Base-by-base conservation (phyloP, 2,113 vertebrate species). In the Eidolon helvum region DNA sequence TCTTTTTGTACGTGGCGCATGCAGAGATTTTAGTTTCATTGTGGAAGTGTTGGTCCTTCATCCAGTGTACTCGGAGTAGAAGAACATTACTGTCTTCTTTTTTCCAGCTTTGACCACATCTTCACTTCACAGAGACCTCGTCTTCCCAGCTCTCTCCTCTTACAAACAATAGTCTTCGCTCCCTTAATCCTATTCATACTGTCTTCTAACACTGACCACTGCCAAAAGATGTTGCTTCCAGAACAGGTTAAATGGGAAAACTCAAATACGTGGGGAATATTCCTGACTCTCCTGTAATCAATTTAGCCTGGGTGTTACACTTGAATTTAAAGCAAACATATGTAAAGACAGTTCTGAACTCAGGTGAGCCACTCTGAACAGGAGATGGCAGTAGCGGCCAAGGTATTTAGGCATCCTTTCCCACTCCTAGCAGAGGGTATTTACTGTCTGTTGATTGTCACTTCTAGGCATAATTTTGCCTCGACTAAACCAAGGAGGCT, bases 311-410 rank as follows among this genome's bases (percentile, higher is more conserved):
- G 48, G 6, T 48, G 19, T 45, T 19, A 45, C 61, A 74, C 26
- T 89, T 69, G 57, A 78, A 75, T 65, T 74, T 59, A 74, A 74
- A 87, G 65, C 72, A 82, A 35, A 90, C 18, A 2, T 6, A 22
- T 28, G 21, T 24, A 38, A 65, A 91, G n/a, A 28, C 40, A 53
- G 43, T 48, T 72, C 40, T 22, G 38, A 50, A 50, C 48, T 12
- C 48, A 50, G 59, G 40, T 40, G 71, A 92, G 79, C 33, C 57
- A 5, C n/a, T 93, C 90, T 92, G 79, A 78, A 95, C 97, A 97
- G 96, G 69, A 97, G 97, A 48, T 90, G 96, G 97, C 97, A 97
- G 96, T 77, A 96, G 95, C 14, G 18, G 55, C 92, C 92, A 72
- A 66, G 75, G 45, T 8, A 80, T 97, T 82, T 53, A 35, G 68